Percentiles rank a stretch among this genome's conserved stretches.
Evolutionary conservation across 2,888 invertebrate species (phyloP).

Genomic region (Nemotelus nigrinus): DNA sequence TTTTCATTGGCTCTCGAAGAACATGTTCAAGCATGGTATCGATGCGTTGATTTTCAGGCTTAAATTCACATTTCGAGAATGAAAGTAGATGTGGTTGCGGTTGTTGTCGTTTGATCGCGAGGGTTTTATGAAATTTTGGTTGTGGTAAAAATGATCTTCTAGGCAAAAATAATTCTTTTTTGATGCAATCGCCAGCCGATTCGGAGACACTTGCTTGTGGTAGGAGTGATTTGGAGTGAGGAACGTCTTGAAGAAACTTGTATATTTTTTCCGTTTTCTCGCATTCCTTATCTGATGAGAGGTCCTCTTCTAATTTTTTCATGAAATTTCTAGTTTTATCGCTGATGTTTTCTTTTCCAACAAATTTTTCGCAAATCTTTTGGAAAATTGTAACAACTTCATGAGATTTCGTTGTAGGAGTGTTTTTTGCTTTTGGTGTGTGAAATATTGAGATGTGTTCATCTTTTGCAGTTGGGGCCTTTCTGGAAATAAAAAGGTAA

Average conservation of each 20-base stretch:
- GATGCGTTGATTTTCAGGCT: constrained; percentile 22
- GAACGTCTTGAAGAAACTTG: background rate
- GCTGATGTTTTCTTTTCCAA: background rate
- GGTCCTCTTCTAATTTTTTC: constrained; percentile 3
- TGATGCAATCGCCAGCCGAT: no score
- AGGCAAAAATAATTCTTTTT: no score
- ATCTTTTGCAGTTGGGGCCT: no score
- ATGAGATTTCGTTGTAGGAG: no score
- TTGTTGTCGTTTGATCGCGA: background rate
- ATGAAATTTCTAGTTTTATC: background rate
- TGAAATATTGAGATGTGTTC: no score
- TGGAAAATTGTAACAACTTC: background rate
- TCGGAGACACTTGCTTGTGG: background rate
- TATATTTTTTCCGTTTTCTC: background rate
- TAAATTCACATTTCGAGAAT: background rate
- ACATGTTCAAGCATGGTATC: constrained; percentile 24
- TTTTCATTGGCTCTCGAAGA: constrained; percentile 2
- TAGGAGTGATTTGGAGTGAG: background rate
- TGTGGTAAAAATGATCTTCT: background rate
- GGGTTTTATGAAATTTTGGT: background rate
- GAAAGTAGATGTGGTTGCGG: no score
- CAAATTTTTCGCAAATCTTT: constrained; percentile 6
- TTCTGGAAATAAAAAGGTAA: no score
- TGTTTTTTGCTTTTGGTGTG: no score
- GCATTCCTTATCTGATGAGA: background rate